Evolutionary conservation across 1,140 invertebrate genomes (phyloP).

Genomic region (Himalopsyche phryganea): DNA sequence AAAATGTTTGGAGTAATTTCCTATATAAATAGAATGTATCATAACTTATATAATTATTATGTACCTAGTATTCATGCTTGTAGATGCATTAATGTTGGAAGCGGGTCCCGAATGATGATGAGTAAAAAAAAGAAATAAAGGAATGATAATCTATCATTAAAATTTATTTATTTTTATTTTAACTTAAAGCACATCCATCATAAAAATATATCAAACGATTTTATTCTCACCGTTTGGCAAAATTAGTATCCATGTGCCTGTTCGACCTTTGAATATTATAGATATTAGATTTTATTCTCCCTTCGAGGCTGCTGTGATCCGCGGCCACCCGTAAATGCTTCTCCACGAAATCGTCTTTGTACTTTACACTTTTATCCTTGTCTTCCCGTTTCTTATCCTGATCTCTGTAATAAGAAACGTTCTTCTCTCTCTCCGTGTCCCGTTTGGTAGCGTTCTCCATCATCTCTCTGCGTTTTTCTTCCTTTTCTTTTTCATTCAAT

Average conservation of each 20-base stretch:
- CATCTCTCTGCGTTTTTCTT: slow-evolving; percentile 74
- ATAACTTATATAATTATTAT: no score
- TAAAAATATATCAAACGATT: neutral
- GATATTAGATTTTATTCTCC: slow-evolving; percentile 74
- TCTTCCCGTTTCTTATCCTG: slow-evolving; percentile 60
- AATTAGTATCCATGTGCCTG: slow-evolving; percentile 67
- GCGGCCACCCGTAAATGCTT: slow-evolving; percentile 67
- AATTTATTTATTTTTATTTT: no score
- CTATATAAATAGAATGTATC: no score
- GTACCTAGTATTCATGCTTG: no score
- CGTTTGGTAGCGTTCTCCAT: slow-evolving; percentile 71
- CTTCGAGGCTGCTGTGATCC: slow-evolving; percentile 63
- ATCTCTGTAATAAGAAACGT: slow-evolving; percentile 62
- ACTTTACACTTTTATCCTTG: slow-evolving; percentile 43
- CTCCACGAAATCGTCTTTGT: slow-evolving; percentile 52
- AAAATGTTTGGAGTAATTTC: no score
- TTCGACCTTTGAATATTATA: slow-evolving; percentile 75
- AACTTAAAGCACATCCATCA: no score
- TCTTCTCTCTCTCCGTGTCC: slow-evolving; percentile 63
- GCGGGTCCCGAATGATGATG: no score
- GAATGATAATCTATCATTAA: neutral
- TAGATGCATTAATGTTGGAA: no score
- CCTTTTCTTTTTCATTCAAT: slow-evolving; percentile 67
- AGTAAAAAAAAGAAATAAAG: neutral
- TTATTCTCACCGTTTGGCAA: slow-evolving; percentile 52